Percentiles rank a stretch among this genome's conserved stretches.
phyloP scores from a whole-genome alignment of 2,113 vertebrate genomes.

The Centropus unirufus region DNA sequence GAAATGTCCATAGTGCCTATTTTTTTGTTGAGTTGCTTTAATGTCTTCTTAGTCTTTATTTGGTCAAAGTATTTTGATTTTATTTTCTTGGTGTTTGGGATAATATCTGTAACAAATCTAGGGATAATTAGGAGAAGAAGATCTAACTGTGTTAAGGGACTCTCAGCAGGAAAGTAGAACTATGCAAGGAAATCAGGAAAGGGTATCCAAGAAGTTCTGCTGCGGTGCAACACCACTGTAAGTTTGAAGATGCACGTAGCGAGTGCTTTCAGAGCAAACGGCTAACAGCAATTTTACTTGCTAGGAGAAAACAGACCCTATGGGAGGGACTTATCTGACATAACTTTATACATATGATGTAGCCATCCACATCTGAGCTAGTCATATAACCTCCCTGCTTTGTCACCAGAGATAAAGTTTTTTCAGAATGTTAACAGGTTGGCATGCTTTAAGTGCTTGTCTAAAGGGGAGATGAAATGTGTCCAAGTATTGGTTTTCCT shows the following conservation, averaged over 20 bases:
- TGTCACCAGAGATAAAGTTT: not conserved
- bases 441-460: not conserved
- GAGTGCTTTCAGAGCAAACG: not conserved
- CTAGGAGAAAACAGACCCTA: not conserved
- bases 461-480: not conserved
- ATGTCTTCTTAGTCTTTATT: not conserved
- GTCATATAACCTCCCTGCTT: not conserved
- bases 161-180: slow-evolving; percentile 12
- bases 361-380: not conserved
- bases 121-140: not conserved
- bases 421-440: not conserved
- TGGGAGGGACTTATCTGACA: not conserved
- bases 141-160: not conserved
- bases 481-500: not conserved
- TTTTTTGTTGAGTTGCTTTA: slow-evolving; percentile 20
- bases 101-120: slow-evolving; percentile 21
- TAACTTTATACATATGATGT: not conserved
- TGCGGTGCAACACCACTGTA: not conserved
- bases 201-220: not conserved
- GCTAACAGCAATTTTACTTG: not conserved
- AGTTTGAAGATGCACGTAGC: not conserved
- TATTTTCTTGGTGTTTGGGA: not conserved
- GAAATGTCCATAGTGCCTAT: not conserved
- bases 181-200: not conserved
- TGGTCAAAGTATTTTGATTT: slow-evolving; percentile 32